Evolutionary conservation across 2,797 vertebrate genomes (phyloP).

Genomic region (Pseudomugil tenellus): DNA sequence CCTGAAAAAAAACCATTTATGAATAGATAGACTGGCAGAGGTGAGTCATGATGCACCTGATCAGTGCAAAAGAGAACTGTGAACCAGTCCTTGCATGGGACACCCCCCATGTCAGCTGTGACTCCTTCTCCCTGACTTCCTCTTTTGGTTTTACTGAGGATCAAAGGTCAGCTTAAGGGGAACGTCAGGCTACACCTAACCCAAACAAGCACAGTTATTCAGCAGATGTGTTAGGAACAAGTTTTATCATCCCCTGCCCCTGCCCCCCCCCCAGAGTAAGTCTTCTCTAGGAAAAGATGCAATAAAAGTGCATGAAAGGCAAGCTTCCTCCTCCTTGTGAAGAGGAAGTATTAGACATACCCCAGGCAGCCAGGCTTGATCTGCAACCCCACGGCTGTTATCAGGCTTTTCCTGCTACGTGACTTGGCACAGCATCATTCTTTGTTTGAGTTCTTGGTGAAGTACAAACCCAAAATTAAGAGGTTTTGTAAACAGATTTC

Average conservation of each 20-base stretch:
- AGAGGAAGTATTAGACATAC: constrained; percentile 65
- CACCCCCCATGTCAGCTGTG: constrained; percentile 10
- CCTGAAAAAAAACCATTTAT: constrained; percentile 76
- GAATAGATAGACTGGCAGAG: neutral
- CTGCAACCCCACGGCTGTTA: constrained; percentile 49
- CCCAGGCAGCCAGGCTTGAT: constrained; percentile 41
- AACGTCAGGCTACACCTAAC: constrained; percentile 59
- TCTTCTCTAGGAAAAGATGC: constrained; percentile 22
- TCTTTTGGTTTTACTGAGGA: constrained; percentile 50
- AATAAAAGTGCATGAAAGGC: constrained; percentile 50
- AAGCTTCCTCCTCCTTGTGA: constrained; percentile 49
- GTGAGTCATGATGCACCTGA: constrained; percentile 12
- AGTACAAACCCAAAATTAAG: constrained; percentile 35
- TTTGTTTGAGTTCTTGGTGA: constrained; percentile 51
- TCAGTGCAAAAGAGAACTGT: constrained; percentile 20
- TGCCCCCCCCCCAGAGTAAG: constrained; percentile 8
- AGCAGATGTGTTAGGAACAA: constrained; percentile 37
- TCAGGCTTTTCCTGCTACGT: constrained; percentile 68
- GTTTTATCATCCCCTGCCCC: constrained; percentile 14
- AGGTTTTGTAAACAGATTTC: constrained; percentile 27
- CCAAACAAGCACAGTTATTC: constrained; percentile 56
- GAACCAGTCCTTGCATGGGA: neutral
- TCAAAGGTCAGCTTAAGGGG: constrained; percentile 54
- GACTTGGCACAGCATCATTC: constrained; percentile 56
- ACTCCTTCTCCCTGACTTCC: constrained; percentile 44